A percentile compares a stretch with the other conserved stretches of the same genome.
Conservation (phyloP, 1,140 invertebrate species). For the Aradophagus sp. region DNA sequence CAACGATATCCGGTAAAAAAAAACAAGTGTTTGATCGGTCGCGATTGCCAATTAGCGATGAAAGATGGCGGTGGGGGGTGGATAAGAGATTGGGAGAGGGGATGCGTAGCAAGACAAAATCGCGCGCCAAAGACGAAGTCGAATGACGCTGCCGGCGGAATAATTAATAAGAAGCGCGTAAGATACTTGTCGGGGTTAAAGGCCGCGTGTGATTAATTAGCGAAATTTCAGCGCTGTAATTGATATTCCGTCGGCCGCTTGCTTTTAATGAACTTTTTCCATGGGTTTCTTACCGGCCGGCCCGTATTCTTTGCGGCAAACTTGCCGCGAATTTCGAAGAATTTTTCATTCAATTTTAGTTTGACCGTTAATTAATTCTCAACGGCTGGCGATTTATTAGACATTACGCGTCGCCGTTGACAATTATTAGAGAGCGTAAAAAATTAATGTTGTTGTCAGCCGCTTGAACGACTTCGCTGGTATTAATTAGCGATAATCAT, state of each 20-base stretch:
- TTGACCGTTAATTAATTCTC: conserved; percentile 39
- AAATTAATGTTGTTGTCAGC: conserved; percentile 28
- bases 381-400: conserved; percentile 38
- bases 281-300: conserved; percentile 22
- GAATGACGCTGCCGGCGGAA: too few relatives aligned
- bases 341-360: conserved; percentile 39
- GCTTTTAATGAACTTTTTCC: conserved; percentile 54
- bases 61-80: too few relatives aligned
- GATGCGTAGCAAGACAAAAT: too few relatives aligned
- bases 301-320: conserved; percentile 37
- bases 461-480: too few relatives aligned
- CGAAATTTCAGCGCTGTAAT: conserved; percentile 41
- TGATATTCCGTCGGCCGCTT: conserved; percentile 42
- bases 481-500: too few relatives aligned
- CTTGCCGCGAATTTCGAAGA: conserved; percentile 36
- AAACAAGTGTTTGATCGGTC: too few relatives aligned
- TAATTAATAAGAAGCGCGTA: neutral
- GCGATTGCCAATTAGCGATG: too few relatives aligned
- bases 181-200: conserved; percentile 3
- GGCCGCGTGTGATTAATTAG: conserved; percentile 54
- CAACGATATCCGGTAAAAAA: conserved; percentile 5
- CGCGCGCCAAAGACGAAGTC: too few relatives aligned
- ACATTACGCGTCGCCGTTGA: conserved; percentile 17
- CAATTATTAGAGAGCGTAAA: conserved; percentile 44
- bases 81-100: too few relatives aligned